phyloP scores from a whole-genome alignment of 2,888 invertebrate species.

The Xanthostigma xanthostigma region DNA sequence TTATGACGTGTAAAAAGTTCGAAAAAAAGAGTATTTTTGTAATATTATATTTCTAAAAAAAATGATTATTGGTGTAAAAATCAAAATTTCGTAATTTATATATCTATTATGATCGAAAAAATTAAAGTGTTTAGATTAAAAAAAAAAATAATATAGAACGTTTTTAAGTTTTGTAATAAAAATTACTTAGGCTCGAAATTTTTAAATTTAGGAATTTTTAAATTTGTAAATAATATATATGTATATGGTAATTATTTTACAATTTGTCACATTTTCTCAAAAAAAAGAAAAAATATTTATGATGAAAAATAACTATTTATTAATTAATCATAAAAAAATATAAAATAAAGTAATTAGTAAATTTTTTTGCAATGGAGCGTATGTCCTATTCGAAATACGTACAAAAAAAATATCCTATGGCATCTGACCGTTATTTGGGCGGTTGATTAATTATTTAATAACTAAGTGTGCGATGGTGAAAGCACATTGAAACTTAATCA shows the following conservation, averaged over 20 bases:
- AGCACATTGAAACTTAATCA: conserved; percentile 6
- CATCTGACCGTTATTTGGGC: background rate
- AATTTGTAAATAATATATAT: conserved; percentile 43
- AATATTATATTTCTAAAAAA: conserved; percentile 7
- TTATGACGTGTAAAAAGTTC: conserved; percentile 4
- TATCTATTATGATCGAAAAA: background rate
- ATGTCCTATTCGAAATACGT: conserved; percentile 32
- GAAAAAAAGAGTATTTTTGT: conserved; percentile 7
- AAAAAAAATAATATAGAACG: conserved; percentile 3
- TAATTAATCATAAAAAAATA: background rate
- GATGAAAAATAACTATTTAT: background rate
- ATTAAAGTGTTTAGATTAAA: conserved; percentile 3
- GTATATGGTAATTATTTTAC: no score
- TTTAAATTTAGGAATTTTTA: conserved; percentile 54
- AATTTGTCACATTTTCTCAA: conserved; percentile 1
- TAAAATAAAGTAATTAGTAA: conserved; percentile 19
- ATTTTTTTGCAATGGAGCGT: conserved; percentile 29
- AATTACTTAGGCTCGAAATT: conserved; percentile 42
- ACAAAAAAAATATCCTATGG: conserved; percentile 20
- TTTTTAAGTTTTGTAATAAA: conserved; percentile 12
- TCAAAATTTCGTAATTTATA: conserved; percentile 30
- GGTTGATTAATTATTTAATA: background rate
- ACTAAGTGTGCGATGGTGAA: background rate
- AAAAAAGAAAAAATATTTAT: conserved; percentile 1
- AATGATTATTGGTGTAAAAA: conserved; percentile 29